phyloP scores from a whole-genome alignment of 2,113 vertebrate species.

The Phyllostomus discolor region DNA sequence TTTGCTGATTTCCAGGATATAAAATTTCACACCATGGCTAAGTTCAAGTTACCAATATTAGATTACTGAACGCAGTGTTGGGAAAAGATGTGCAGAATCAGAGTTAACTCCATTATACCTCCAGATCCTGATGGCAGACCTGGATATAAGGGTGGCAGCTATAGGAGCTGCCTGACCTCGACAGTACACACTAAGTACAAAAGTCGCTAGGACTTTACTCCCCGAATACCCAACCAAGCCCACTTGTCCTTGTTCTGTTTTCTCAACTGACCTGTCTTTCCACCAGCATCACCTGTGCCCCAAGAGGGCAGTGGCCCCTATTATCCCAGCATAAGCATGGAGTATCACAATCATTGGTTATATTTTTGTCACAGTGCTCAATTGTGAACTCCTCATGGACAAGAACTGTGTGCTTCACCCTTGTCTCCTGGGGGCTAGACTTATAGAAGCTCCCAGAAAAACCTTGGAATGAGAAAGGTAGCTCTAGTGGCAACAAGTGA shows the following conservation, averaged over 20 bases:
- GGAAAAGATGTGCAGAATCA: not conserved
- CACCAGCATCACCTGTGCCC: not conserved
- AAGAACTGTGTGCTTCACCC: not conserved
- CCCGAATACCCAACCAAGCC: not conserved
- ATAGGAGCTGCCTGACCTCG: not conserved
- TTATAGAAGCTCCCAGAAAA: not conserved
- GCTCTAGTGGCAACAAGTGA: not conserved
- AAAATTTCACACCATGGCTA: not conserved
- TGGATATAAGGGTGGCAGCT: not conserved
- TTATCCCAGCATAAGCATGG: not conserved
- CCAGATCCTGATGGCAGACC: not conserved
- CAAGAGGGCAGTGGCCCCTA: not conserved
- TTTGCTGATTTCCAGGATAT: not conserved
- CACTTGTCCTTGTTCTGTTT: not conserved
- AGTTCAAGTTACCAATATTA: not conserved
- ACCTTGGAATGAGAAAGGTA: not conserved
- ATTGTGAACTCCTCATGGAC: not conserved
- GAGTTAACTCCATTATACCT: not conserved
- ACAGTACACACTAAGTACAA: not conserved
- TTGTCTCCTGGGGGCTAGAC: not conserved
- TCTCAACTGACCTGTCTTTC: not conserved
- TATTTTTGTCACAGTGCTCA: not conserved
- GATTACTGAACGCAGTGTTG: not conserved
- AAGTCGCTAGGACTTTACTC: not conserved
- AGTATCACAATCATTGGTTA: not conserved